Evolutionary conservation across 2,113 vertebrate genomes (phyloP), one percentile per base, ranked within the genome.

Genomic region (Pipra filicauda): DNA sequence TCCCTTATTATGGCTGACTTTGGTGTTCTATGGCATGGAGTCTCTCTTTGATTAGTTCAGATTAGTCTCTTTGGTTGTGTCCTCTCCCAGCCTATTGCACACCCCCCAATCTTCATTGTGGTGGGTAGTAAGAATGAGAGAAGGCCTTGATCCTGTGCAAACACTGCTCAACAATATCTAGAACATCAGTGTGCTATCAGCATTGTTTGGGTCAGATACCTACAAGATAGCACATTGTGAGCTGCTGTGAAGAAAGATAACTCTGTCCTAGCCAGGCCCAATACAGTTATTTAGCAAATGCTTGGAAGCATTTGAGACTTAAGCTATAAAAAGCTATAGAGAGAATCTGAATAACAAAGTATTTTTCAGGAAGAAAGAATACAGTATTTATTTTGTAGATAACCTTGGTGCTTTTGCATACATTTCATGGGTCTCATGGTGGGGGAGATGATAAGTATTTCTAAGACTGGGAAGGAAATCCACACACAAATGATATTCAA

Each of bases 81-180:
- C 14, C 1, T 82, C 30, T 89, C 9, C 20, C 41, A 72, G 0
- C 7, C 12, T 80, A 6, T 18, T 73, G 49, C 8, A 8, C 8
- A 14, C 8, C 3, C 48, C 5, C 0, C 3, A 30, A 0, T 51
- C 46, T 81, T 66, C 28, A 5, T 15, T 74, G 57, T 9, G 11
- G 21, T 41, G 7, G 12, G 14, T 20, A 78, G 21, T 27, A 77
- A 65, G 61, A 58, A 78, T 62, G 54, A 28, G 18, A 69, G 41
- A 39, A 46, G 21, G n/a, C 27, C 31, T 66, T 61, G 78, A 35
- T 78, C 57, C n/a, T 88, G 46, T 62, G 39, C 64, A 66, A n/a
- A 57, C 23, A 11, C 59, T 44, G 65, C 62, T 74, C 37, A 81
- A 55, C 49, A 65, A 1, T 8, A 54, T 39, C 24, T 41, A n/a